These are phyloP conservation scores for Pholis gunnellus DNA, from an alignment of 2,113 vertebrate species.

Conservation along the genomic window DNA sequence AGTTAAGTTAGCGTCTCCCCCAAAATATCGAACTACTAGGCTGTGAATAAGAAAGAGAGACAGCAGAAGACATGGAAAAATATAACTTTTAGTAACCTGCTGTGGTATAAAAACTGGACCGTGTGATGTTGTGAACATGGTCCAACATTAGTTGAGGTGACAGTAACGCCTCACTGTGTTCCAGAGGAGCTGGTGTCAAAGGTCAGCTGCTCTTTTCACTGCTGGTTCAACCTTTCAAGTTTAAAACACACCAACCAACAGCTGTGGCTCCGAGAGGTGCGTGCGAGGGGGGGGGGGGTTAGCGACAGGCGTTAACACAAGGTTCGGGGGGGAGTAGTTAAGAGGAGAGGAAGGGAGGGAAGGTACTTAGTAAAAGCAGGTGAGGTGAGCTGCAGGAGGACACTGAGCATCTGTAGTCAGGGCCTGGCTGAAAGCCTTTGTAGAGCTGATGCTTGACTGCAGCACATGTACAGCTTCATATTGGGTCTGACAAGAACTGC, in stretches of 20 bases:
- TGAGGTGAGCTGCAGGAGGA: slow-evolving; percentile 59
- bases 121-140: slow-evolving; percentile 1
- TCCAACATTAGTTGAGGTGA: slow-evolving; percentile 20
- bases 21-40: not conserved
- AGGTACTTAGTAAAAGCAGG: slow-evolving; percentile 65
- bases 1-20: not conserved
- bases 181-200: slow-evolving; percentile 31
- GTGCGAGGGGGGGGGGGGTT: slow-evolving; percentile 46
- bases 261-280: slow-evolving; percentile 11
- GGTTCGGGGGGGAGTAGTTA: slow-evolving; percentile 26
- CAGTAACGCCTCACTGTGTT: slow-evolving; percentile 18
- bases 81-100: not conserved
- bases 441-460: slow-evolving; percentile 32
- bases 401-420: slow-evolving; percentile 16
- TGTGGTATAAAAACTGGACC: not conserved
- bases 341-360: slow-evolving; percentile 34
- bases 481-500: slow-evolving; percentile 49
- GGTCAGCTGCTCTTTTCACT: slow-evolving; percentile 22
- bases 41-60: not conserved
- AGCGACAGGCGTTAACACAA: slow-evolving; percentile 66
- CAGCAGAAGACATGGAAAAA: not conserved
- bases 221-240: not conserved
- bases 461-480: slow-evolving; percentile 26
- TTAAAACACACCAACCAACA: slow-evolving; percentile 33
- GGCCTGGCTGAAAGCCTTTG: slow-evolving; percentile 9